Evolutionary conservation across 2,797 vertebrate species (phyloP).

Genomic region (Leucoraja ocellata): DNA sequence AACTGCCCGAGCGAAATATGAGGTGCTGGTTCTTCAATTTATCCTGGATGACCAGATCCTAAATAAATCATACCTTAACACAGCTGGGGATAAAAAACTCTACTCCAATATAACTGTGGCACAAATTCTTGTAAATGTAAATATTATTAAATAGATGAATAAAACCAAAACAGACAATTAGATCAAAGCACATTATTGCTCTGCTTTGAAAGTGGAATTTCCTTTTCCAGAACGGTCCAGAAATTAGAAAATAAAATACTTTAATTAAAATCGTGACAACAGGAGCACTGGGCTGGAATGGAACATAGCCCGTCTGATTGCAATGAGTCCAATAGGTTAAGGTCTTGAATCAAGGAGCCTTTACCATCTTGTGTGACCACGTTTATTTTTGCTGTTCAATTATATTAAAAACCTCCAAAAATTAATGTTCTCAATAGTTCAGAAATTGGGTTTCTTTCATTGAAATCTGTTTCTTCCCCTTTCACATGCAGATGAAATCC

Average conservation of each 20-base stretch:
- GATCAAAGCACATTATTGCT: background rate
- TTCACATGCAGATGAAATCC: background rate
- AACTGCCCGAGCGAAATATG: too few relatives aligned
- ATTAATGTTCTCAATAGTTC: background rate
- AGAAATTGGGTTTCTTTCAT: background rate
- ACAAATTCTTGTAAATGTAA: background rate
- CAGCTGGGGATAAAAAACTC: background rate
- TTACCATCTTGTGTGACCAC: background rate
- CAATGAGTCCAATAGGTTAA: conserved; percentile 23
- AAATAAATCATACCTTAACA: background rate
- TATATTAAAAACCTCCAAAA: conserved; percentile 30
- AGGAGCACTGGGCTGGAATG: background rate
- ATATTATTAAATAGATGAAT: background rate
- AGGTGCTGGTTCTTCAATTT: too few relatives aligned
- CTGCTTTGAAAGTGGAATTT: background rate
- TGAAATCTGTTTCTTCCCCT: background rate
- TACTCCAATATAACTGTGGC: background rate
- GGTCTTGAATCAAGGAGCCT: conserved; percentile 17
- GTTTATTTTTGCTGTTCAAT: conserved; percentile 16
- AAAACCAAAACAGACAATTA: background rate
- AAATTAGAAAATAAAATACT: conserved; percentile 24
- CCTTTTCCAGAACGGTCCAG: background rate
- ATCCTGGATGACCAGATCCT: too few relatives aligned
- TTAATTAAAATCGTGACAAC: conserved; percentile 19
- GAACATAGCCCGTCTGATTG: conserved; percentile 14